Evolutionary conservation across 1,140 invertebrate genomes (phyloP).

Genomic region (Monomorium pharaonis): DNA sequence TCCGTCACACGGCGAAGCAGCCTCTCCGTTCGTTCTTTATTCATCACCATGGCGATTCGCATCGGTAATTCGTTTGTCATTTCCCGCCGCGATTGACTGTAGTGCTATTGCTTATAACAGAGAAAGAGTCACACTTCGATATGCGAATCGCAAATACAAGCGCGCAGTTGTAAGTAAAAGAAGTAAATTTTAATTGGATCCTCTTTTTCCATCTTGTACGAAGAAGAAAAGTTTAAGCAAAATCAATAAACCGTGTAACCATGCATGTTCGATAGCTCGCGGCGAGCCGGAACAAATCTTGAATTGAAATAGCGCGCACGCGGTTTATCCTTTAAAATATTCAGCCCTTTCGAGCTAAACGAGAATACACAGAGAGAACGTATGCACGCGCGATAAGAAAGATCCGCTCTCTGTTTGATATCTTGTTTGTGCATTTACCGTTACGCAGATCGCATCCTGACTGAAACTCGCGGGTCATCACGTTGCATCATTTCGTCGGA

Average conservation of each 20-base stretch:
- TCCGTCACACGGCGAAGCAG: conserved; percentile 32
- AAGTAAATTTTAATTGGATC: background rate
- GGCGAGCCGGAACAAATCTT: background rate
- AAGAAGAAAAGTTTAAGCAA: background rate
- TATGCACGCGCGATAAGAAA: conserved; percentile 41
- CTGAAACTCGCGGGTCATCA: conserved; percentile 49
- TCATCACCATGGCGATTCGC: conserved; percentile 68
- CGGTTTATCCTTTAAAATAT: conserved; percentile 16
- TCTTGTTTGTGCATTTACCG: conserved; percentile 40
- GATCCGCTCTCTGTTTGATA: conserved; percentile 38
- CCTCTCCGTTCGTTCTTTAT: conserved; percentile 55
- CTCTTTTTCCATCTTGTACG: background rate
- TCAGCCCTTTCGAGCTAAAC: background rate
- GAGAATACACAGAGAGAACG: conserved; percentile 12
- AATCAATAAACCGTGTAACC: background rate
- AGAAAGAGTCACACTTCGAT: background rate
- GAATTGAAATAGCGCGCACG: background rate
- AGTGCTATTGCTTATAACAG: conserved; percentile 13
- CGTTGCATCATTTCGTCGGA: conserved; percentile 62
- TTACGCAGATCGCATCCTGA: background rate
- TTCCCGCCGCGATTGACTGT: conserved; percentile 26
- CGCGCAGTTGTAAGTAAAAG: no score
- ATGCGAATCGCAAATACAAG: background rate
- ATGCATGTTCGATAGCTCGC: background rate
- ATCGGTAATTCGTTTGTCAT: conserved; percentile 63